Base-by-base conservation (phyloP, 1,140 invertebrate genomes). In the Euura saliciscinereae region DNA sequence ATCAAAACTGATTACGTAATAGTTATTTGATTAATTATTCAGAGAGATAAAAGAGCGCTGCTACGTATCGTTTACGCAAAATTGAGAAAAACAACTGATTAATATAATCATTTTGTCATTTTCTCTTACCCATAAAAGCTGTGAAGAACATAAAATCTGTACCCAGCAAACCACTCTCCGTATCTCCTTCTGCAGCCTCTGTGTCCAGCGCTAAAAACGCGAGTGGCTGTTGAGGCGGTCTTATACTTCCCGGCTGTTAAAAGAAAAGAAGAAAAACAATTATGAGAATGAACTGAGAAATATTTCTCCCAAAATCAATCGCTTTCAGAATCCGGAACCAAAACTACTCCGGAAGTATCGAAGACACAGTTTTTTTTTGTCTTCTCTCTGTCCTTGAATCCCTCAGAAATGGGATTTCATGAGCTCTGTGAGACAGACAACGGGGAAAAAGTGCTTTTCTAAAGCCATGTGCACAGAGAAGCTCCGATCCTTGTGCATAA, bases 71-170 rank as follows among this genome's bases (percentile, higher is more conserved):
- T 59, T 59, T n/a, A 59, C 5, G 3, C 51, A 59, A 59, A 59
- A 59, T 59, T 59, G 51, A 59, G 5, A 59, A 59, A 6, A 11
- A 59, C 3, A 8, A 59, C 51, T 59, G 51, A 59, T 59, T n/a
- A 59, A 6, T 11, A 8, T 11, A 59, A 6, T 3, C 51, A 59
- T 66, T 44, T 28, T 28, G 28, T 28, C 1, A 28, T 28, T 65
- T 70, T 45, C 71, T 82, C 82, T 88, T 88, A 95, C 94, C 92
- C 82, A 96, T 91, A 86, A 97, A 97, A 45, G 94, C 94, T 72
- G 93, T 94, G 75, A 95, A 91, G 83, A 97, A 96, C 92, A 96
- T 95, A 76, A 95, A 93, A 85, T 96, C 95, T 59, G 94, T 97
- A 65, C 95, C 95, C 8, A 97, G 90, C 70, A 95, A 86, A 79